These are phyloP conservation scores for Diprion similis DNA, from an alignment of 1,140 invertebrate species.

Conservation along the genomic window DNA sequence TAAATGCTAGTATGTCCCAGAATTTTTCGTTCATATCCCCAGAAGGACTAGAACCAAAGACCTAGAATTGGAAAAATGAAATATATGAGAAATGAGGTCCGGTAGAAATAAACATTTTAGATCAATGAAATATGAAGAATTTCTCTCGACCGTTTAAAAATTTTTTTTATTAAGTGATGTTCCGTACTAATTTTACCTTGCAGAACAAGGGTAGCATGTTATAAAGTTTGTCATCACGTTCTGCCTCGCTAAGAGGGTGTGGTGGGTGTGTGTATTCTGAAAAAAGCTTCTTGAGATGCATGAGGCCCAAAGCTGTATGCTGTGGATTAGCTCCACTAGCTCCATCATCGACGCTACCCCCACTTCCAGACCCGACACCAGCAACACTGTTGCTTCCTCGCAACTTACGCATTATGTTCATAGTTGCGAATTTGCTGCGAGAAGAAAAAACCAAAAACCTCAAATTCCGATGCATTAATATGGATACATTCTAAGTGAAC, in stretches of 20 bases:
- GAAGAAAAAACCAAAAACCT: background rate
- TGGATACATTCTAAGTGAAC: too few species aligned
- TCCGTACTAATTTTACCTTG: constrained; percentile 73
- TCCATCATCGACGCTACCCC: constrained; percentile 54
- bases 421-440: constrained; percentile 54
- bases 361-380: constrained; percentile 56
- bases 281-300: constrained; percentile 96
- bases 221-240: constrained; percentile 94
- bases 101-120: constrained; percentile 14
- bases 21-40: constrained; percentile 96
- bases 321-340: constrained; percentile 67
- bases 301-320: constrained; percentile 87
- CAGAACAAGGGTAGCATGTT: constrained; percentile 98
- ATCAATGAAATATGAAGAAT: background rate
- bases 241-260: constrained; percentile 79
- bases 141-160: too few species aligned
- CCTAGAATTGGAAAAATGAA: constrained; percentile 64
- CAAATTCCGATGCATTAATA: background rate
- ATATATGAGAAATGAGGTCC: constrained; percentile 20
- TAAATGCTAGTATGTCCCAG: constrained; percentile 91
- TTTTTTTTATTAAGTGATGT: background rate
- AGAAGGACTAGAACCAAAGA: constrained; percentile 88
- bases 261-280: constrained; percentile 90
- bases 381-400: constrained; percentile 64
- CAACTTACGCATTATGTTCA: constrained; percentile 89